Evolutionary conservation across 1,140 invertebrate species (phyloP).

Genomic region (Trichonephila clavata): DNA sequence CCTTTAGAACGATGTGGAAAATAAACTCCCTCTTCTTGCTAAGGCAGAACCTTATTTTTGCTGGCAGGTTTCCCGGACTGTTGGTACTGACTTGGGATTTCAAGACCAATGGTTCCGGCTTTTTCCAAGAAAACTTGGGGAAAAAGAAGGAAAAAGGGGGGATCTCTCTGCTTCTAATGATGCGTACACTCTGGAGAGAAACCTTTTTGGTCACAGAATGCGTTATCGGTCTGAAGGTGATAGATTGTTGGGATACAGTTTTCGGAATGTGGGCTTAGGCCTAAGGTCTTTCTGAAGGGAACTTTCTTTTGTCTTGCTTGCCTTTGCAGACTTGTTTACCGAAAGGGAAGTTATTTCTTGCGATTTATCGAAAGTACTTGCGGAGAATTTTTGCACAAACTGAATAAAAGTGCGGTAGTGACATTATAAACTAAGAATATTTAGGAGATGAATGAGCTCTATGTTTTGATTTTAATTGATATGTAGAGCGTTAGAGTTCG

Average conservation of each 20-base stretch:
- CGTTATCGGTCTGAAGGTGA: constrained; percentile 54
- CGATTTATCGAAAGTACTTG: not conserved
- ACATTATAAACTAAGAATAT: too few species aligned
- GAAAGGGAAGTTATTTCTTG: not conserved
- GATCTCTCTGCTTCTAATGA: constrained; percentile 31
- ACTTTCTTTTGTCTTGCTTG: not conserved
- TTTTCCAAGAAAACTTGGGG: constrained; percentile 28
- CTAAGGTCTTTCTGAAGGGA: not conserved
- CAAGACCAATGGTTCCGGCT: constrained; percentile 58
- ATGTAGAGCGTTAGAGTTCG: too few species aligned
- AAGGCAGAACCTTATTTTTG: constrained; percentile 5
- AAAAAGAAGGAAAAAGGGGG: not conserved
- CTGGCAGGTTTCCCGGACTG: constrained; percentile 49
- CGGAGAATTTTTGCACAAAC: too few species aligned
- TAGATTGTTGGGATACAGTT: constrained; percentile 50
- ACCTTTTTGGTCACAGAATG: constrained; percentile 46
- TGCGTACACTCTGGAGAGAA: constrained; percentile 39
- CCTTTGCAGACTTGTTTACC: constrained; percentile 6
- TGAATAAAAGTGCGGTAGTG: too few species aligned
- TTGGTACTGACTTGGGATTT: constrained; percentile 39
- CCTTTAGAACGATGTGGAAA: constrained; percentile 20
- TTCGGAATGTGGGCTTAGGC: constrained; percentile 33
- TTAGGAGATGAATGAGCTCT: too few species aligned
- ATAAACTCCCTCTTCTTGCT: constrained; percentile 25
- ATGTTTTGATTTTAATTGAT: too few species aligned